These are phyloP conservation scores for Podarcis siculus DNA, from an alignment of 2,797 vertebrate species.

Conservation along the genomic window DNA sequence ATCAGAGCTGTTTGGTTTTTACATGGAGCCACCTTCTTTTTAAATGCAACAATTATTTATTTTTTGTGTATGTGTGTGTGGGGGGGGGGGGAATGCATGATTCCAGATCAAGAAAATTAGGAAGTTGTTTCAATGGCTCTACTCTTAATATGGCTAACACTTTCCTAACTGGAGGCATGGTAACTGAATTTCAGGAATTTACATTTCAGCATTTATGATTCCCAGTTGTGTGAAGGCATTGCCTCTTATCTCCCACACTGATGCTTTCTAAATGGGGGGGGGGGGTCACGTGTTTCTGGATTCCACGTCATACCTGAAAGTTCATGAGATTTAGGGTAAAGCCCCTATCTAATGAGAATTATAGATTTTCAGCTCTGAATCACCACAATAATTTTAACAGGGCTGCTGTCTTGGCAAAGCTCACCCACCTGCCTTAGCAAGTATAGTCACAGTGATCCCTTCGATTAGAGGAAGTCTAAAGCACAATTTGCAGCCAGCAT, in stretches of 20 bases:
- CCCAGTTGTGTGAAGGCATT: not conserved
- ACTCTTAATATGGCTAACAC: no score
- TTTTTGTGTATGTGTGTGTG: no score
- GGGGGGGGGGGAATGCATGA: not conserved
- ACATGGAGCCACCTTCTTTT: not conserved
- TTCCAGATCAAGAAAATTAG: not conserved
- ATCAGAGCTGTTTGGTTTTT: constrained; percentile 8
- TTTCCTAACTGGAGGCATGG: not conserved
- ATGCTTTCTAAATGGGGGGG: not conserved
- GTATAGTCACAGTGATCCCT: not conserved
- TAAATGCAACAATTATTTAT: not conserved
- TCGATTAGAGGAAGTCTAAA: not conserved
- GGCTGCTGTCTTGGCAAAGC: not conserved
- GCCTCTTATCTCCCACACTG: not conserved
- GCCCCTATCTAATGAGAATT: not conserved
- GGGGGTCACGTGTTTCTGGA: not conserved
- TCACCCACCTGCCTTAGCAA: not conserved
- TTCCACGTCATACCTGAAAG: not conserved
- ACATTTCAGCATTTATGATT: not conserved
- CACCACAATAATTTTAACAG: not conserved
- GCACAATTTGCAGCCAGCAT: not conserved
- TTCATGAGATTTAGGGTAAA: not conserved
- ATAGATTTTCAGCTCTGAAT: not conserved
- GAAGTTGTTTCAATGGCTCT: not conserved
- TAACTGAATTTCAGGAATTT: constrained; percentile 9